phyloP scores from a whole-genome alignment of 2,888 invertebrate species.

The Limnephilus rhombicus region DNA sequence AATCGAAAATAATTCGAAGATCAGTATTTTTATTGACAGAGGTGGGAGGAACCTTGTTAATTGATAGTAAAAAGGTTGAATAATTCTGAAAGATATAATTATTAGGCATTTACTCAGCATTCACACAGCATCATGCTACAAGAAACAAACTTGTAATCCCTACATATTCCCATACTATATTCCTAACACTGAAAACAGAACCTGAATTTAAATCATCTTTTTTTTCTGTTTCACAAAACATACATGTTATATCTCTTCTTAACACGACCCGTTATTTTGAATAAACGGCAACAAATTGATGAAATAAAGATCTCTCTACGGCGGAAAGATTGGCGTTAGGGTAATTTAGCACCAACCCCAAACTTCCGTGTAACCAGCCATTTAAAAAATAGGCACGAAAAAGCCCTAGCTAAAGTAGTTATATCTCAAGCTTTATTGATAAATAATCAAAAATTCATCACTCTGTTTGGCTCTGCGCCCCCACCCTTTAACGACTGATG shows the following conservation, averaged over 20 bases:
- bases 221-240: too few relatives aligned
- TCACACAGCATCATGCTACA: too few relatives aligned
- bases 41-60: too few relatives aligned
- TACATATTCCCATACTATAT: too few relatives aligned
- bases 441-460: neutral
- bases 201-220: too few relatives aligned
- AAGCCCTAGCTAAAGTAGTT: neutral
- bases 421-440: neutral
- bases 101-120: too few relatives aligned
- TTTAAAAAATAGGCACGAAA: neutral
- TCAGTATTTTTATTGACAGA: too few relatives aligned
- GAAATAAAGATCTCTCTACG: neutral
- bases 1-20: too few relatives aligned
- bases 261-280: neutral
- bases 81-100: too few relatives aligned
- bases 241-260: neutral
- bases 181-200: too few relatives aligned
- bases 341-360: neutral
- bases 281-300: neutral
- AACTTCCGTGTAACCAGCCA: neutral
- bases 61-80: too few relatives aligned
- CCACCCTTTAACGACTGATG: neutral
- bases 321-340: neutral
- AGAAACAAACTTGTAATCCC: too few relatives aligned
- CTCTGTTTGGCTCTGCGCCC: neutral